Evolutionary conservation across 2,888 invertebrate species (phyloP).

Genomic region (Xanthia icteritia): DNA sequence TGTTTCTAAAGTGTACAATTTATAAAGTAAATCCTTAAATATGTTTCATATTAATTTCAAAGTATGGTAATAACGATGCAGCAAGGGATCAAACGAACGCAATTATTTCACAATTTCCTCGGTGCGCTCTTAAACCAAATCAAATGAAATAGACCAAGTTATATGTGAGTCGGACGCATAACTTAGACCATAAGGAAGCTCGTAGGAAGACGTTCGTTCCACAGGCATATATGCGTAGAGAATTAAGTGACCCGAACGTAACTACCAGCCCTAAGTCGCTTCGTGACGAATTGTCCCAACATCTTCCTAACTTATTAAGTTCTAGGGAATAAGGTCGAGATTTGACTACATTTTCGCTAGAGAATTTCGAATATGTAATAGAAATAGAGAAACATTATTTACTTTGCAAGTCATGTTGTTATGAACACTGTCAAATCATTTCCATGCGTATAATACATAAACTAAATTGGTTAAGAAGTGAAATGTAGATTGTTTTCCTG

Average conservation of each 20-base stretch:
- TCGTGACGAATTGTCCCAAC: conserved; percentile 21
- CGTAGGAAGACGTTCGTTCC: conserved; percentile 21
- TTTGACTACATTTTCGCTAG: neutral
- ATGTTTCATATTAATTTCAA: too few relatives aligned
- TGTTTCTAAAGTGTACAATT: too few relatives aligned
- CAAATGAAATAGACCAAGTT: conserved; percentile 14
- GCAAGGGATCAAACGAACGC: too few relatives aligned
- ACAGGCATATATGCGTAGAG: conserved; percentile 13
- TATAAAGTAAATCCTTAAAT: too few relatives aligned
- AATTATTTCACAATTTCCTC: too few relatives aligned
- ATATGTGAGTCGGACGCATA: conserved; percentile 21
- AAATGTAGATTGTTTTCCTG: conserved; percentile 1
- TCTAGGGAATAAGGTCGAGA: conserved; percentile 8
- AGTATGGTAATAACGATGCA: too few relatives aligned
- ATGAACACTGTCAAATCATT: conserved; percentile 14
- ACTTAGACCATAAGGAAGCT: conserved; percentile 44
- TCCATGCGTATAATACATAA: conserved; percentile 10
- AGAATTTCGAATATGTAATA: neutral
- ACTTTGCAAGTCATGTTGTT: conserved; percentile 26
- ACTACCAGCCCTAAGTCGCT: conserved; percentile 12
- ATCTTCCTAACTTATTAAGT: neutral
- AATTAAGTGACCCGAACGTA: conserved; percentile 34
- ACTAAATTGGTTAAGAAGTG: neutral
- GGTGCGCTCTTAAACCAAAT: neutral
- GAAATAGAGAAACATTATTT: conserved; percentile 20